Evolutionary conservation across 2,888 invertebrate genomes (phyloP).

Genomic region (Cephalotes varians): DNA sequence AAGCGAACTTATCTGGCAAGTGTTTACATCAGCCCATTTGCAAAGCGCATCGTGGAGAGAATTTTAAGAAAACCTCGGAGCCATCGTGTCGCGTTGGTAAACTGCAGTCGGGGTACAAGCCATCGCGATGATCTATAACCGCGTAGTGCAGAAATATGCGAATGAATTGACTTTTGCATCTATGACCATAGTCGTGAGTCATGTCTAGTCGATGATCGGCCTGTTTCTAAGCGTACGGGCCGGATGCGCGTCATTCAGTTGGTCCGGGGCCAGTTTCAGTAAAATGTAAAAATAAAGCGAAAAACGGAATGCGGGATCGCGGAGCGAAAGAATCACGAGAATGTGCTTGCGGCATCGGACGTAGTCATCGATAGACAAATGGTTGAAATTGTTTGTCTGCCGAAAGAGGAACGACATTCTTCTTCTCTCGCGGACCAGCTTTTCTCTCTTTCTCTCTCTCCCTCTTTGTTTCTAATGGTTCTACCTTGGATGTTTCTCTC

Average conservation of each 20-base stretch:
- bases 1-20: constrained; percentile 15
- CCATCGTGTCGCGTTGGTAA: constrained; percentile 13
- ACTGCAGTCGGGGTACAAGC: not conserved
- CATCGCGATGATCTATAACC: constrained; percentile 14
- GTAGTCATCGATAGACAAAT: constrained; percentile 57
- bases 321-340: constrained; percentile 18
- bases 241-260: constrained; percentile 54
- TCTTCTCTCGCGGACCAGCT: constrained; percentile 25
- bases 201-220: constrained; percentile 65
- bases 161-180: constrained; percentile 46
- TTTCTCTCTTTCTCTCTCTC: not conserved
- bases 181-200: constrained; percentile 55
- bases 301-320: not conserved
- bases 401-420: constrained; percentile 65
- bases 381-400: constrained; percentile 72
- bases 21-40: not conserved
- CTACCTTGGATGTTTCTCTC: constrained; percentile 48
- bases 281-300: constrained; percentile 52
- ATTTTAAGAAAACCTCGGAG: constrained; percentile 9
- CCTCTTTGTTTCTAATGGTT: constrained; percentile 64
- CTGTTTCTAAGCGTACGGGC: constrained; percentile 53
- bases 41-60: not conserved
- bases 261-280: constrained; percentile 67
- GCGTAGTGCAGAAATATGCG: constrained; percentile 15
- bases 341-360: constrained; percentile 11